A percentile compares a stretch with the other conserved stretches of the same genome.
phyloP scores from a whole-genome alignment of 2,113 vertebrate genomes.

The Paralichthys olivaceus region DNA sequence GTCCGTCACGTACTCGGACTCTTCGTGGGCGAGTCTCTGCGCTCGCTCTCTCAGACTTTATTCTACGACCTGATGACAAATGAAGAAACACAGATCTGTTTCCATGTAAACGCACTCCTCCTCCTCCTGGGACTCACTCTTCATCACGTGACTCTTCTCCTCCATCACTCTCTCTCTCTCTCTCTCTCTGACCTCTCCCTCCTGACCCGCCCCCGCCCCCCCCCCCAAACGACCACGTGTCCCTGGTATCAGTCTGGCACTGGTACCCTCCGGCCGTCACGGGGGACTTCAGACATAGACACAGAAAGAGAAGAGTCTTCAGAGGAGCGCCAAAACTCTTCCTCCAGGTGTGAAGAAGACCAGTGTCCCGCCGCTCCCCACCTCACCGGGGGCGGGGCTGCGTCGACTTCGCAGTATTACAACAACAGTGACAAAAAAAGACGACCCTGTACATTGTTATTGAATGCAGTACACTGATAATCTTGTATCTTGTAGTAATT shows the following conservation, averaged over 20 bases:
- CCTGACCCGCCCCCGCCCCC: neutral
- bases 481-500: conserved; percentile 84
- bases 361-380: conserved; percentile 23
- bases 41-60: no score
- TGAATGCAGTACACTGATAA: conserved; percentile 85
- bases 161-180: neutral
- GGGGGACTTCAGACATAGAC: conserved; percentile 13
- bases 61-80: neutral
- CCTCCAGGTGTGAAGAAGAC: conserved; percentile 55
- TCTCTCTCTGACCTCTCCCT: conserved; percentile 6
- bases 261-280: conserved; percentile 66
- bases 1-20: neutral
- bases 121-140: neutral
- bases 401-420: conserved; percentile 81
- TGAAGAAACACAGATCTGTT: neutral
- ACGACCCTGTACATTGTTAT: conserved; percentile 81
- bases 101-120: conserved; percentile 42
- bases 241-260: conserved; percentile 82
- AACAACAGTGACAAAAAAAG: conserved; percentile 40
- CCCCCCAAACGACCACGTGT: conserved; percentile 23
- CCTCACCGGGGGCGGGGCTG: conserved; percentile 35
- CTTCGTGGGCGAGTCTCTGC: neutral
- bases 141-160: neutral
- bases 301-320: conserved; percentile 4
- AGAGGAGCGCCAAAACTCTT: conserved; percentile 50